Percentiles rank a stretch among this genome's conserved stretches.
phyloP scores from a whole-genome alignment of 1,140 invertebrate genomes.

The roundworm (Caenorhabditis elegans) region DNA sequence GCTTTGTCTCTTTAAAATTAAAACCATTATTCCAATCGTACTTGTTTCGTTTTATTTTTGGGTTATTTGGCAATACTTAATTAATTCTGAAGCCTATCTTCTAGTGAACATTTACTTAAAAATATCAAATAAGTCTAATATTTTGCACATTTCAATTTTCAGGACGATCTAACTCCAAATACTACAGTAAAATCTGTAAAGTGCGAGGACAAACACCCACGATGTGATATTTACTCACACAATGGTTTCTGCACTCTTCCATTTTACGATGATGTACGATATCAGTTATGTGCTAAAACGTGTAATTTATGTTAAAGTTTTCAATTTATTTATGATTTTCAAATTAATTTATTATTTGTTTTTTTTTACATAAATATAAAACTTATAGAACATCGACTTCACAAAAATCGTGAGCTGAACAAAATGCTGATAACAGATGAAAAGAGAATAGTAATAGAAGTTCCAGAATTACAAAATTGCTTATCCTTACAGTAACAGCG shows the following conservation, averaged over 20 bases:
- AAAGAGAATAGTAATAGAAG: background rate
- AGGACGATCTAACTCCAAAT: background rate
- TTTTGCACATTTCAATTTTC: background rate
- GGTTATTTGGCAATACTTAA: no score
- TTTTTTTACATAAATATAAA: no score
- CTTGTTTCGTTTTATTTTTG: no score
- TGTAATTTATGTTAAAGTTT: constrained; percentile 23
- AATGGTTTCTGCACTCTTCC: constrained; percentile 29
- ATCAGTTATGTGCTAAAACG: constrained; percentile 20
- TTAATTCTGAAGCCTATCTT: no score
- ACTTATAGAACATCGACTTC: background rate
- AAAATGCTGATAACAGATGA: background rate
- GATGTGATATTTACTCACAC: background rate
- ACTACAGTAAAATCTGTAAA: background rate
- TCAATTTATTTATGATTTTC: background rate
- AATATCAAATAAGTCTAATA: no score
- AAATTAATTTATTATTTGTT: no score
- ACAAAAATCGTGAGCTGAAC: background rate
- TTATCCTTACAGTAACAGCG: constrained; percentile 40
- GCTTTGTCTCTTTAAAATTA: no score
- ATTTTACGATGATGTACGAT: constrained; percentile 8
- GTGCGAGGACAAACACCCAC: constrained; percentile 23
- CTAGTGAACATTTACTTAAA: no score
- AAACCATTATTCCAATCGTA: no score
- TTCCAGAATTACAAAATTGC: constrained; percentile 27